Evolutionary conservation across 2,888 invertebrate genomes (phyloP).

Genomic region (Mythimna impura): DNA sequence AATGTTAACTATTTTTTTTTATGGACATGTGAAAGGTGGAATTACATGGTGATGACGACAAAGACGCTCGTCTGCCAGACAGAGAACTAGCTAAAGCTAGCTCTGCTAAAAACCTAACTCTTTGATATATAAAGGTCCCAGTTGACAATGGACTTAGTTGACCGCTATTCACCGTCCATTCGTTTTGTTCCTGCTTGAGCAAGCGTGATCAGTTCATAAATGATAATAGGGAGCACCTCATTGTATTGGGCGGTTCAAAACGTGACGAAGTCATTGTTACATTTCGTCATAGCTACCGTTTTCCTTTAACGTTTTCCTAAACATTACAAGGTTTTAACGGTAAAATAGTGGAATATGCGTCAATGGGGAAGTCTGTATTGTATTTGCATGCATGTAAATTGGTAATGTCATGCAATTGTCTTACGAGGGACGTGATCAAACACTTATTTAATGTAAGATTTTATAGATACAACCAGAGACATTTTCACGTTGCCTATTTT

Average conservation of each 20-base stretch:
- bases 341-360: neutral
- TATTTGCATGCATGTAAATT: constrained; percentile 5
- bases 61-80: neutral
- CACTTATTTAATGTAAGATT: neutral
- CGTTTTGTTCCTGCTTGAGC: constrained; percentile 32
- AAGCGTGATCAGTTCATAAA: constrained; percentile 35
- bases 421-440: neutral
- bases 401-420: neutral
- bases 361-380: constrained; percentile 1
- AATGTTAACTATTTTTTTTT: constrained; percentile 31
- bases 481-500: constrained; percentile 47
- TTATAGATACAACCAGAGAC: constrained; percentile 14
- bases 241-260: constrained; percentile 27
- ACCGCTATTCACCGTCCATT: constrained; percentile 14
- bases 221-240: constrained; percentile 27
- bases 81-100: neutral
- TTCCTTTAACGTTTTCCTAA: constrained; percentile 27
- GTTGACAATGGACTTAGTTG: constrained; percentile 24
- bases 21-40: constrained; percentile 33
- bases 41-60: neutral
- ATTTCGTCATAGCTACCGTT: constrained; percentile 13
- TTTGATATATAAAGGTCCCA: constrained; percentile 1
- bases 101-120: neutral
- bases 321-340: constrained; percentile 1
- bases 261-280: constrained; percentile 28